phyloP scores from a whole-genome alignment of 2,113 vertebrate species.

The Percina caprodes region DNA sequence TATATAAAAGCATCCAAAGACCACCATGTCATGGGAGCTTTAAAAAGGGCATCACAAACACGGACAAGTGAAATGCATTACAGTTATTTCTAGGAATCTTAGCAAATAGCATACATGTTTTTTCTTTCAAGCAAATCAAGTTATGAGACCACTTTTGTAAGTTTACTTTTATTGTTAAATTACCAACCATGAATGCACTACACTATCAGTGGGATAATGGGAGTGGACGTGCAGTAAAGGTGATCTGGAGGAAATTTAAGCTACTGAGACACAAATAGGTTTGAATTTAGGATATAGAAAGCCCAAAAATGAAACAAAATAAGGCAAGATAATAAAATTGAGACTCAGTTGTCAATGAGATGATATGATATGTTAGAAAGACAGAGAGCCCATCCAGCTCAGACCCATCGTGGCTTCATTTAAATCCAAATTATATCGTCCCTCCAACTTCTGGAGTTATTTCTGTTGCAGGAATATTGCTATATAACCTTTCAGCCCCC shows the following conservation, averaged over 20 bases:
- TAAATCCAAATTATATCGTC: constrained; percentile 36
- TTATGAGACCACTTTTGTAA: neutral
- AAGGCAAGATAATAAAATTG: neutral
- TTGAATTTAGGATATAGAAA: neutral
- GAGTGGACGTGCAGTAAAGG: constrained; percentile 9
- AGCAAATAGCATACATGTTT: neutral
- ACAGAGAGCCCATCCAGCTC: constrained; percentile 12
- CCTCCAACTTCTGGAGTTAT: constrained; percentile 52
- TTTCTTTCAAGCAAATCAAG: neutral
- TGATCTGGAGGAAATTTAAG: constrained; percentile 26
- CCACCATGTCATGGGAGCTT: no score
- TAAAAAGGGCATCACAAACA: no score
- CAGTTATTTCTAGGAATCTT: neutral
- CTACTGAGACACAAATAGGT: neutral
- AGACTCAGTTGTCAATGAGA: neutral
- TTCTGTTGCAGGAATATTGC: constrained; percentile 56
- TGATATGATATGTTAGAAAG: constrained; percentile 10
- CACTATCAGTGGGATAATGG: neutral
- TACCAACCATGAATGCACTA: neutral
- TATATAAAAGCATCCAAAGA: no score
- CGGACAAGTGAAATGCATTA: no score
- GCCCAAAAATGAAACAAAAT: neutral
- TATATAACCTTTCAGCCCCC: constrained; percentile 71
- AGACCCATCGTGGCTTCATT: constrained; percentile 40
- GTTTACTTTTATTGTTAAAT: neutral